A percentile compares a stretch with the other conserved stretches of the same genome.
These are phyloP conservation scores for Xenotilapia flavipinnis DNA, from an alignment of 2,113 vertebrate genomes.

Conservation along the genomic window DNA sequence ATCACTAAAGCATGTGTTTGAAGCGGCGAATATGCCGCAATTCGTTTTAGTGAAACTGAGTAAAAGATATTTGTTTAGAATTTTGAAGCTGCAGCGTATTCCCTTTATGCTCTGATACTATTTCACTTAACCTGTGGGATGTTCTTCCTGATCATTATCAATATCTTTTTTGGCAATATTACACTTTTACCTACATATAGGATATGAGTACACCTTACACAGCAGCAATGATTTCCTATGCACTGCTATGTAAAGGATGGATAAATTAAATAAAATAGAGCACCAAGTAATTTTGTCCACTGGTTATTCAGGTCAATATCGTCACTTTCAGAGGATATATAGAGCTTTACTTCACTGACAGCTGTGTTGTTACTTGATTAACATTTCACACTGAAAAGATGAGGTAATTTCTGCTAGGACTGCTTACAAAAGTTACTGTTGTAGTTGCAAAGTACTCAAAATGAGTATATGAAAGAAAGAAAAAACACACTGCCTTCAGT, in stretches of 20 bases:
- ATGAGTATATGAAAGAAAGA: fast-evolving
- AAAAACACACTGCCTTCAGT: neutral
- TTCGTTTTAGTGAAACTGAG: neutral
- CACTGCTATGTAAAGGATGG: neutral
- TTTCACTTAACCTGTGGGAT: neutral
- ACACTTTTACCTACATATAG: neutral
- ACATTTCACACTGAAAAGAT: neutral
- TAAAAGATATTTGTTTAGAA: neutral
- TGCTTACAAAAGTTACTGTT: neutral
- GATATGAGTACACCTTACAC: neutral
- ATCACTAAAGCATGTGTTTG: conserved; percentile 2
- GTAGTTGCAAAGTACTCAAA: neutral
- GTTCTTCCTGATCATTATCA: neutral
- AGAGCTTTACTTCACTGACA: neutral
- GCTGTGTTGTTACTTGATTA: neutral
- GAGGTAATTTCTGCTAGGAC: neutral
- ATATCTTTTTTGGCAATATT: neutral
- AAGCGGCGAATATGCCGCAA: neutral
- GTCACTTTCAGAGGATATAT: neutral
- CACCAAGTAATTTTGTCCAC: neutral
- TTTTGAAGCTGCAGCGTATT: neutral
- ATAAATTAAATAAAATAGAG: neutral
- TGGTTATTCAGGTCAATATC: neutral
- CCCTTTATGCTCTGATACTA: neutral
- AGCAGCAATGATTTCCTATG: neutral